phyloP scores from a whole-genome alignment of 2,797 vertebrate species.

The Eulemur coronatus region DNA sequence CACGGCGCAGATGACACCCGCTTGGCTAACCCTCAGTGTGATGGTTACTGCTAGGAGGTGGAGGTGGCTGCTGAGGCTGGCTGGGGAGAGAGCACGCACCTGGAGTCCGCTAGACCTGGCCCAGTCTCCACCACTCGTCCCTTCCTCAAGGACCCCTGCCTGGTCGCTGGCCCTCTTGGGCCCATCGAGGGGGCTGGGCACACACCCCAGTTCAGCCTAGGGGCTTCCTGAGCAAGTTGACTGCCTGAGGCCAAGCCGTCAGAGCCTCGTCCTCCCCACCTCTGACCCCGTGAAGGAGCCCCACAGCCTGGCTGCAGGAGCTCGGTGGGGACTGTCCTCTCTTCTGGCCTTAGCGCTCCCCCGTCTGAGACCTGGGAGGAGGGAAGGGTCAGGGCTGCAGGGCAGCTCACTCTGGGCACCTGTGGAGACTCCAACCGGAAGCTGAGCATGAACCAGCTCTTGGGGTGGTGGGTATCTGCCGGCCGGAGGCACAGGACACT shows the following conservation, averaged over 20 bases:
- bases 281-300: not conserved
- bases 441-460: not conserved
- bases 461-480: not conserved
- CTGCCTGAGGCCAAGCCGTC: not conserved
- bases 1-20: accelerated
- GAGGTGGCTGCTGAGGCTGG: not conserved
- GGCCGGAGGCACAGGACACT: not conserved
- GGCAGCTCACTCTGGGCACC: not conserved
- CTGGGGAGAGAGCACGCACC: not conserved
- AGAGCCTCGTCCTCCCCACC: not conserved
- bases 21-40: too few species aligned
- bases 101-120: not conserved
- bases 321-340: not conserved
- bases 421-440: not conserved
- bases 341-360: not conserved
- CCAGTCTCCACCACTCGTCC: not conserved
- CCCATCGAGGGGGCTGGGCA: not conserved
- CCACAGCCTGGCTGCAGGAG: not conserved
- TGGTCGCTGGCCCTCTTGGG: not conserved
- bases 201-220: not conserved
- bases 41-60: not conserved
- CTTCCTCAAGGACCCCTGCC: not conserved
- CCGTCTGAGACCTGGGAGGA: not conserved
- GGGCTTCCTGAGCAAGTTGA: not conserved
- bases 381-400: not conserved